Conservation (phyloP, 1,140 invertebrate species). For the Ruditapes philippinarum region DNA sequence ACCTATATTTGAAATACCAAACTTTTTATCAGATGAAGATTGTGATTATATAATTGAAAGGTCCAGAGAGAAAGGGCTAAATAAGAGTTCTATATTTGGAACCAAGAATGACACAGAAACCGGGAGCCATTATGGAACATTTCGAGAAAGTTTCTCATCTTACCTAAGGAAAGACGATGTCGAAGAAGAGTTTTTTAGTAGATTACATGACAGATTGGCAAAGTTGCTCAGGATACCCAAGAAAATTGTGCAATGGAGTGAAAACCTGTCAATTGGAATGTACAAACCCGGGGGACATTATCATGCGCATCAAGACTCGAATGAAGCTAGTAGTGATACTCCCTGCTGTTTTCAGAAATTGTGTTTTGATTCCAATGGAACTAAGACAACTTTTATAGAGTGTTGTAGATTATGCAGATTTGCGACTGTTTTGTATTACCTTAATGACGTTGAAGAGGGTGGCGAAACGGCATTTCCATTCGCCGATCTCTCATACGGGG, state of each 20-base stretch:
- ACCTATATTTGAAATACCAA: constrained; percentile 55
- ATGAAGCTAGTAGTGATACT: not conserved
- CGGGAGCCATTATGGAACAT: not conserved
- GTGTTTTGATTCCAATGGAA: not conserved
- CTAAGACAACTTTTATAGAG: not conserved
- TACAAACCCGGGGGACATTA: constrained; percentile 54
- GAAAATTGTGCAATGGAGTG: constrained; percentile 49
- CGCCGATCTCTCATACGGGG: constrained; percentile 16
- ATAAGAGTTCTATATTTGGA: not conserved
- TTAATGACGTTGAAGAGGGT: constrained; percentile 63
- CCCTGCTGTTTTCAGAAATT: constrained; percentile 61
- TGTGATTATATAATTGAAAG: constrained; percentile 58
- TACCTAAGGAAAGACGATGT: not conserved
- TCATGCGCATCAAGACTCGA: constrained; percentile 60
- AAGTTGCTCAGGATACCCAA: constrained; percentile 35
- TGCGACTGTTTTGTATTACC: constrained; percentile 57
- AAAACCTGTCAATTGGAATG: constrained; percentile 28
- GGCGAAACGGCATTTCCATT: constrained; percentile 67
- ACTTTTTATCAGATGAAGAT: constrained; percentile 38
- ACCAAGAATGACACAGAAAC: not conserved
- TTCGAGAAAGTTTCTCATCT: constrained; percentile 1
- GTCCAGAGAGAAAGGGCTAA: constrained; percentile 10
- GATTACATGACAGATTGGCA: not conserved
- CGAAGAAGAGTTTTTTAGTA: constrained; percentile 19
- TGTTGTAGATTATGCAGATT: constrained; percentile 52